Evolutionary conservation across 2,113 vertebrate genomes (phyloP).

Genomic region (Antechinus stuartii): DNA sequence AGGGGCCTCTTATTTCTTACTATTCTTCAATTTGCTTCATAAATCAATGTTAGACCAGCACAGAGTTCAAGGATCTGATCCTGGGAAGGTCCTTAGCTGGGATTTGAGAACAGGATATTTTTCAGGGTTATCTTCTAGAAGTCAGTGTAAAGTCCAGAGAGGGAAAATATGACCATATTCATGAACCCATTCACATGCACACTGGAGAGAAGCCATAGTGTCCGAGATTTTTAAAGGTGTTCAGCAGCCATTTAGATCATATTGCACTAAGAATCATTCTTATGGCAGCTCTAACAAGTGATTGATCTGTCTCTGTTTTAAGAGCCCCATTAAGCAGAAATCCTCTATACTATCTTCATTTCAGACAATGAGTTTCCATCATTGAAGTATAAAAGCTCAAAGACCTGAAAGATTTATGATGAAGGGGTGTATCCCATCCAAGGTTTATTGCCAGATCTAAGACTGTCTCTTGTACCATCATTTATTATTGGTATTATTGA

Average conservation of each 20-base stretch:
- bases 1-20: not conserved
- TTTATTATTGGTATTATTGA: not conserved
- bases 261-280: not conserved
- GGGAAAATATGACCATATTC: not conserved
- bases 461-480: not conserved
- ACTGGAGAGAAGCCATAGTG: not conserved
- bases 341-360: not conserved
- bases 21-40: not conserved
- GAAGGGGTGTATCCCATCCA: not conserved
- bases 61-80: not conserved
- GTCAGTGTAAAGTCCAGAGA: not conserved
- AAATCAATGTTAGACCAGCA: not conserved
- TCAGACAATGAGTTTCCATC: not conserved
- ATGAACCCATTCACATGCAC: not conserved
- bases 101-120: not conserved
- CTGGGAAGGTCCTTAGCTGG: not conserved
- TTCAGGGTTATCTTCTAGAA: not conserved
- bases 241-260: not conserved
- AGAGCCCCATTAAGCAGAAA: not conserved
- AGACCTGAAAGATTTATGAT: not conserved
- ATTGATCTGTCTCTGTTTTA: not conserved
- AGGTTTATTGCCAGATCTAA: not conserved
- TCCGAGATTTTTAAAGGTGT: not conserved
- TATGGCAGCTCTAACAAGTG: not conserved
- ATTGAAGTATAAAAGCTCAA: not conserved